These are phyloP conservation scores for Indri indri DNA, from an alignment of 2,113 vertebrate genomes.

Conservation along the genomic window DNA sequence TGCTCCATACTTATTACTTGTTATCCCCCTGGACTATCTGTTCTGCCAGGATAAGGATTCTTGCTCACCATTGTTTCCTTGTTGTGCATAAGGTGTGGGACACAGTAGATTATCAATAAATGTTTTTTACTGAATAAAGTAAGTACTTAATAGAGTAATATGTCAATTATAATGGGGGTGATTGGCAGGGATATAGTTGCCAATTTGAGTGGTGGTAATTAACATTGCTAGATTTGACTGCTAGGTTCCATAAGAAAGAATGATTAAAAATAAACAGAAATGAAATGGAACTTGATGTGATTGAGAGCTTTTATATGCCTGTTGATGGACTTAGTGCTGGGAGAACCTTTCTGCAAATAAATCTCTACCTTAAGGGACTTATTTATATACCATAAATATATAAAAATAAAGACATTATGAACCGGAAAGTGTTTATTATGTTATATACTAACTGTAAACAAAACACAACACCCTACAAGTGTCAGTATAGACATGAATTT, in stretches of 20 bases:
- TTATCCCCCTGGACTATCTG: neutral
- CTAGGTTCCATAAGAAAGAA: neutral
- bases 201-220: neutral
- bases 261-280: conserved; percentile 1
- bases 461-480: neutral
- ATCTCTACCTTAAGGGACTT: neutral
- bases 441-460: neutral
- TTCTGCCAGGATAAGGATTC: neutral
- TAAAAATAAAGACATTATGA: neutral
- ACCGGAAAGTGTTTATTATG: neutral
- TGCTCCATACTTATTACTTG: neutral
- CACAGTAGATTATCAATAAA: neutral
- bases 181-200: neutral
- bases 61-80: neutral
- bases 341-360: neutral
- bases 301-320: neutral
- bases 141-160: neutral
- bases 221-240: neutral
- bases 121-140: neutral
- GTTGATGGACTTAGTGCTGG: neutral
- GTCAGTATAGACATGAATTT: neutral
- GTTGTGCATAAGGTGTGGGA: neutral
- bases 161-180: neutral
- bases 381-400: neutral
- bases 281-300: neutral